Evolutionary conservation across 1,140 invertebrate species (phyloP), one percentile per base, ranked within the genome.

Genomic region (Heterodera carotae): DNA sequence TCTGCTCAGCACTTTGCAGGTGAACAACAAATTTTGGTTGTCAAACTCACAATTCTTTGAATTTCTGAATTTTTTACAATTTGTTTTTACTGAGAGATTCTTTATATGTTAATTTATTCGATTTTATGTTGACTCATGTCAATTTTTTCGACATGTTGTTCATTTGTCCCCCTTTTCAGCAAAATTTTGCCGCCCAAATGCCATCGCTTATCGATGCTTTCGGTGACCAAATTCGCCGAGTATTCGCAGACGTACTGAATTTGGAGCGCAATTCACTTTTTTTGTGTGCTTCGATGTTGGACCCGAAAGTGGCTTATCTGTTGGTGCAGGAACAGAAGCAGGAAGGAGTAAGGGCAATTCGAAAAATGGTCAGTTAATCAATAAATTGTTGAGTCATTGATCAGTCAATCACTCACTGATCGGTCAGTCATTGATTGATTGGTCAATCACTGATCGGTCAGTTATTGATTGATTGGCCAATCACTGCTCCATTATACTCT

Each of bases 241-340:
- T 18, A 5, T 56, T 56, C 18, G 12, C 48, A 12, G 48, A 56
- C 22, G 48, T 56, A 18, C 22, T 56, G 48, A 56, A 22, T 56
- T 56, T 56, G 5, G 48, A 56, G 12, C 18, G 48, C 48, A 56
- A 56, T 56, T 56, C 62, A 27, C 22, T 66, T 25, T 66, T 66
- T 34, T 22, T 66, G 2, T 66, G 62, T 6, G 62, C 62, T 15
- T 66, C 62, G 29, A 66, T 66, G 62, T 34, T 66, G 62, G 62
- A 66, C 62, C 62, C 62, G 22, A 25, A 29, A n/a, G 62, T 66
- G 29, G 62, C 62, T 34, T 66, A 66, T 66, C 29, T 66, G 62
- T 34, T 56, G 48, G 48, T 66, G 29, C 62, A 66, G n/a, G 62
- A 66, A 34, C 62, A 29, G 62, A 29, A 34, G 33, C 62, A 66